Evolutionary conservation across 2,888 invertebrate genomes (phyloP).

Genomic region (Druceiella hillmani): DNA sequence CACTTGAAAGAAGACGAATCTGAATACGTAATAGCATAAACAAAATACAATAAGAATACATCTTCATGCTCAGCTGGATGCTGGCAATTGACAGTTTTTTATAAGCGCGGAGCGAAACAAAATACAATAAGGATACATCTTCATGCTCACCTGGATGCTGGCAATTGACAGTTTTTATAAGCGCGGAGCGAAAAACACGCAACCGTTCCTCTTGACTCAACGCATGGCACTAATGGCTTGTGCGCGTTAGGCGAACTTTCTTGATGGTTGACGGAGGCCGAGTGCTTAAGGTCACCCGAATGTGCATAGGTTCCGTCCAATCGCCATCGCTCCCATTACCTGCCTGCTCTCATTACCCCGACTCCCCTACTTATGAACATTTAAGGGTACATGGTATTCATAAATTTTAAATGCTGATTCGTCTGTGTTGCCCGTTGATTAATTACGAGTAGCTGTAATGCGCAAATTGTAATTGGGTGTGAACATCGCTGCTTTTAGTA

Average conservation of each 20-base stretch:
- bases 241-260: slow-evolving; percentile 1
- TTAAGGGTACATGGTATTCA: too few species aligned
- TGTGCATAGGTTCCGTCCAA: neutral
- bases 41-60: too few species aligned
- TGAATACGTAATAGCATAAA: too few species aligned
- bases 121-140: too few species aligned
- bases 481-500: neutral
- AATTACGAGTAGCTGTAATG: neutral
- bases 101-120: too few species aligned
- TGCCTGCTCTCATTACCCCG: neutral
- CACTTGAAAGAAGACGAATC: too few species aligned
- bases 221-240: neutral
- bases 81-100: too few species aligned
- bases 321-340: neutral
- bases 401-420: slow-evolving; percentile 1
- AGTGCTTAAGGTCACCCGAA: neutral
- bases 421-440: neutral
- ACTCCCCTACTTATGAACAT: neutral
- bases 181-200: slow-evolving; percentile 2
- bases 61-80: too few species aligned
- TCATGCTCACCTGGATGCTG: too few species aligned
- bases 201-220: too few species aligned
- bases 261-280: neutral
- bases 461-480: neutral
- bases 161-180: too few species aligned